Evolutionary conservation across 2,888 invertebrate species (phyloP), one percentile per base, ranked within the genome.

Genomic region (Drosophila suboccidentalis): DNA sequence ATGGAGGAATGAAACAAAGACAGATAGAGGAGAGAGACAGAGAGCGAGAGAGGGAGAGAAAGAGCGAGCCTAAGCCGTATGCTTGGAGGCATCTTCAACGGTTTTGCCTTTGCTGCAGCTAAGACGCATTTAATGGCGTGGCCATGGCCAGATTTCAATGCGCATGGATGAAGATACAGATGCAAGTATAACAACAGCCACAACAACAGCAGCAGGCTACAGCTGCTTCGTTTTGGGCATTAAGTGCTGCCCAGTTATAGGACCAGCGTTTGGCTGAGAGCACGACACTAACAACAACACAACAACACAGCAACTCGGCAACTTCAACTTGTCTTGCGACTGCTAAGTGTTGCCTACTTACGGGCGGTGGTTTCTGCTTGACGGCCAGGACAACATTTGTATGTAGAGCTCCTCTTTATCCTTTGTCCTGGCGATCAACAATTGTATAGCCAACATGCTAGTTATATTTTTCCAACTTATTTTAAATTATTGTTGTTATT

Each of bases 111-210:
- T 66, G 44, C 43, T 55, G 59, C 74, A 69, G 63, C 78, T 73
- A 60, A 78, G 58, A 69, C 39, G 61, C 61, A 61, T 68, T 78
- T 78, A 73, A 78, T 68, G 50, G 73, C 51, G 46, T 78, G 68
- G 43, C 64, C 75, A 63, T 73, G 78, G 63, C 68, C 68, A 76
- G 57, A 65, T 76, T 70, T 64, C 65, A 74, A 65, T 70, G 50
- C 46, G 51, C 11, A 41, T 62, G 39, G 32, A 58, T 63, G 57
- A 47, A 64, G 51, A 51, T 65, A 50, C 32, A 44, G 44, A 46
- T 47, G n/a, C 43, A 51, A 36, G n/a, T 39, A 15, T n/a, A 46
- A n/a, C 17, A 26, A n/a, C 17, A 5, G 36, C n/a, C 13, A n/a
- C 26, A n/a, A 46, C 44, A 22, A 46, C 44, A 22, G 15, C 47